Evolutionary conservation across 2,113 vertebrate genomes (phyloP).

Genomic region (Menura novaehollandiae): DNA sequence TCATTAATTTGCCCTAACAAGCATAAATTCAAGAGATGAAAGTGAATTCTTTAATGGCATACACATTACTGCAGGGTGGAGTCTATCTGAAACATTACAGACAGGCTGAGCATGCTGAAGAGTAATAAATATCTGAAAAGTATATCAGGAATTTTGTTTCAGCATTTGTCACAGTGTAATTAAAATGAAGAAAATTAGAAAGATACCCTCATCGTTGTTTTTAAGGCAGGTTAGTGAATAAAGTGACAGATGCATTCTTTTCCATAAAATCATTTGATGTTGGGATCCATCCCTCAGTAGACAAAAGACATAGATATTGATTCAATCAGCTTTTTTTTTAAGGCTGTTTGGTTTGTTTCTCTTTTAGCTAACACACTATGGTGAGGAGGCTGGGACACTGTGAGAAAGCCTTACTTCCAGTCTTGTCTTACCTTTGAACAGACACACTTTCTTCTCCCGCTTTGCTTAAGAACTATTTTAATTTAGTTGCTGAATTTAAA

Average conservation of each 20-base stretch:
- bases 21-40: conserved; percentile 64
- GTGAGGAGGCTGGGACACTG: not conserved
- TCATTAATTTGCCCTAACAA: conserved; percentile 59
- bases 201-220: not conserved
- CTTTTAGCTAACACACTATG: not conserved
- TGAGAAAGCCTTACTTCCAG: not conserved
- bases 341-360: not conserved
- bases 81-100: not conserved
- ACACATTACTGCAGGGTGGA: conserved; percentile 8
- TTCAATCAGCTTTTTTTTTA: not conserved
- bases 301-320: not conserved
- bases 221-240: not conserved
- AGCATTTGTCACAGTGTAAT: not conserved
- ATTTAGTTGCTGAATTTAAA: not conserved
- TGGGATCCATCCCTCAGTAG: not conserved
- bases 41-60: conserved; percentile 59
- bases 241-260: not conserved
- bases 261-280: not conserved
- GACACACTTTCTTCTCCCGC: fast-evolving
- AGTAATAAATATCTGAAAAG: conserved; percentile 23
- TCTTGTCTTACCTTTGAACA: not conserved
- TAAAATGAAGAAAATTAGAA: not conserved
- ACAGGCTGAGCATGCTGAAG: not conserved
- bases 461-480: not conserved
- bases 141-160: not conserved